These are phyloP conservation scores for Porites cylindrica DNA, from an alignment of 92 coral and sea anemone species.

Conservation along the genomic window DNA sequence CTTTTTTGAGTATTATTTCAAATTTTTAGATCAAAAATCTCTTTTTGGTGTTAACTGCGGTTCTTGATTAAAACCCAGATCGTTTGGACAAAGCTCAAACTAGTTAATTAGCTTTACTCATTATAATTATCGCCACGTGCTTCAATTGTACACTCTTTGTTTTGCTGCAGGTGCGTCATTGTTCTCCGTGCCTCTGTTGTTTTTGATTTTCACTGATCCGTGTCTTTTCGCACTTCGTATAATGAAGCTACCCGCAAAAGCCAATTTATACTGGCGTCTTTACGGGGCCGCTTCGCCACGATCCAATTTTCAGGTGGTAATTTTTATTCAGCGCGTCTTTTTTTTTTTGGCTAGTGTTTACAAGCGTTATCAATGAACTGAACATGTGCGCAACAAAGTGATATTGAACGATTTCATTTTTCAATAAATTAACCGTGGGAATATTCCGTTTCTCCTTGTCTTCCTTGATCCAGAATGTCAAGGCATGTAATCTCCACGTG, in stretches of 20 bases:
- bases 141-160: neutral
- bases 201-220: neutral
- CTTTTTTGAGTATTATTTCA: neutral
- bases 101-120: conserved; percentile 23
- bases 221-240: conserved; percentile 8
- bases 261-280: conserved; percentile 23
- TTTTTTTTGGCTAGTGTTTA: neutral
- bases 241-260: conserved; percentile 28
- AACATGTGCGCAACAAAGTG: conserved; percentile 11
- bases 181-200: conserved; percentile 4
- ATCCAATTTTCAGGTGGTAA: conserved; percentile 19
- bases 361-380: neutral
- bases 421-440: conserved; percentile 26
- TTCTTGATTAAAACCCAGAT: neutral
- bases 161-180: neutral
- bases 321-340: conserved; percentile 1
- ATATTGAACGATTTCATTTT: neutral
- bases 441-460: neutral
- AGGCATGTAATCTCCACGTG: neutral
- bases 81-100: conserved; percentile 16
- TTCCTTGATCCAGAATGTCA: neutral
- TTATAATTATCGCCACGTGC: conserved; percentile 39
- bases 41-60: neutral
- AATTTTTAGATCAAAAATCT: neutral
- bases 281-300: conserved; percentile 21